Base-by-base conservation (phyloP, 2,113 vertebrate species). In the Pelusios castaneus region DNA sequence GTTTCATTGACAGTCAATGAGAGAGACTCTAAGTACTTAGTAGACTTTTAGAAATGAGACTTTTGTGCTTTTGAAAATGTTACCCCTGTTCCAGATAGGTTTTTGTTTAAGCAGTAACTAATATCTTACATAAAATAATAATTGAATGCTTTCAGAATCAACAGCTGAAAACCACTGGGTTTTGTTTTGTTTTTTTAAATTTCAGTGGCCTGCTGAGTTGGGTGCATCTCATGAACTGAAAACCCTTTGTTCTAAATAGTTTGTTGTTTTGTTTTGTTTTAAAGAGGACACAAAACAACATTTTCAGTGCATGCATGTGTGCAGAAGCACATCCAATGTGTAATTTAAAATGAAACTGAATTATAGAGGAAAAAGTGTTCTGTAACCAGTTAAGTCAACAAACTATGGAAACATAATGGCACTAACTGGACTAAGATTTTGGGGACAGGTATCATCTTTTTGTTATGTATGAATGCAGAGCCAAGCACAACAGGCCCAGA, bases 291-390 rank as follows among this genome's bases (percentile, higher is more conserved):
- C 10, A 2, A 17, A 1, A 92, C 41, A 75, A 45, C 24, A 6
- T 43, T 67, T n/a, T 22, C 21, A 24, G 24, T 10, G 21, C 6
- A 0, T 41, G 10, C 38, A 41, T 41, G 21, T 73, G 73, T 45
- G 24, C 41, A 75, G 73, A 8, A 75, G 24, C 25, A 45, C 24
- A 75, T 27, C 21, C 1, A 0, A 63, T 4, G 12, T 43, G 88
- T 58, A 5, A 76, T 38, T 91, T 78, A 34, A 75, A 47, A 76
- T 19, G 51, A 89, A 80, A 0, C 63, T 25, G 38, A 8, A 2
- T 1, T 41, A 55, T 0, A 52, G 27, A 25, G 84, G 84, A 88
- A 86, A 76, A 0, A 24, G 22, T 1, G 3, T 13, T 47, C 34
- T 17, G 19, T 6, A 11, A 76, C 78, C 84, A 0, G 0, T 12